Base-by-base conservation (phyloP, 2,797 vertebrate genomes). In the Carduelis carduelis region DNA sequence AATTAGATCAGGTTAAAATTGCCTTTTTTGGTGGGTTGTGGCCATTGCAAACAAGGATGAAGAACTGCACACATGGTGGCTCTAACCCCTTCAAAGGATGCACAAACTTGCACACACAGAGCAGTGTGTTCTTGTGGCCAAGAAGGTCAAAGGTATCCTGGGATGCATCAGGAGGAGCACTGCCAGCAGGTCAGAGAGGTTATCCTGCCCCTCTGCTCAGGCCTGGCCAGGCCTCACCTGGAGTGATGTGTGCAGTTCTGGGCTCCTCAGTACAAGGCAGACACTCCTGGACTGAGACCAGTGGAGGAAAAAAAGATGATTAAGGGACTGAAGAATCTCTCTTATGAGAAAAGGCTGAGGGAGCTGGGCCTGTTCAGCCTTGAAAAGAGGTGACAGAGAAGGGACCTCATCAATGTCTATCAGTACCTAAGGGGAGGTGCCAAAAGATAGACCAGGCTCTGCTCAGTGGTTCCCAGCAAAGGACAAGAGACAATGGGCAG, bases 361-460 rank as follows among this genome's bases (percentile, higher is more conserved):
- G 23, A 82, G 11, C 19, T n/a, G 23, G 23, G 23, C 11, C 23
- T 49, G 27, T 14, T 76, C 78, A 61, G 41, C 22, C 41, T 43
- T 0, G 0, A 14, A 41, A 63, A 69, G n/a, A 49, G 43, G 2
- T 3, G 1, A 43, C 5, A 5, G 49, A 63, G 32, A 49, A 9
- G 32, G 19, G 5, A 56, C 11, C 30, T 53, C 41, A 53, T 32
- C 27, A 14, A 6, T n/a, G 27, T n/a, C 70, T 18, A 2, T 12
- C 27, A 82, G 27, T 10, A 5, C 12, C 15, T 24, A 2, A 0
- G 3, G 49, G 18, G 41, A 49, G 41, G 11, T n/a, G 32, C n/a
- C 63, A 49, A 7, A 75, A 2, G 32, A 12, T 8, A 16, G 16
- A n/a, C 8, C 27, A 69, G 49, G 55, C 32, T 63, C 41, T 49